Evolutionary conservation across 2,888 invertebrate species (phyloP), one percentile per base, ranked within the genome.

Genomic region (Sinopyrophorus schimmeli): DNA sequence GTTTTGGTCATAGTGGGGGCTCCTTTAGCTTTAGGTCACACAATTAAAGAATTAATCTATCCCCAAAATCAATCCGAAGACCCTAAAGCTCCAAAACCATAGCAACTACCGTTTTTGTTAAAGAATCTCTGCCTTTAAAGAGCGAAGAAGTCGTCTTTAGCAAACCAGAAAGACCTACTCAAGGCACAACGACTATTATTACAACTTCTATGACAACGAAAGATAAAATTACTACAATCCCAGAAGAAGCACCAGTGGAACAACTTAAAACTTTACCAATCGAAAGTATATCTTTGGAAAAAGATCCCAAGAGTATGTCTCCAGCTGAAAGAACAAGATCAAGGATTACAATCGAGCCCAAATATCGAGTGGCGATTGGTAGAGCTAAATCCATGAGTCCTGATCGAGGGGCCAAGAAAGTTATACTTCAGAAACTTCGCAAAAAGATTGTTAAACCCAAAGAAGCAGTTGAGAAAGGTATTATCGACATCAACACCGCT

Each of bases 401-500:
- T 2, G 79, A 82, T 26, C 67, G 78, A 5, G 86, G 86, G 62
- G 80, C 80, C 1, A 87, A 85, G 68, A 81, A 84, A 20, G 80
- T 88, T 3, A 79, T 80, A 1, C 71, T 92, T 32, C 89, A 89
- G 69, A 90, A 89, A 71, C 80, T 92, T 70, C 79, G 89, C 27
- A 88, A 87, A 68, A 83, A 84, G 50, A 82, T 89, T 16, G 74
- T 92, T 0, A 81, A 82, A 59, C 86, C 91, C 0, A 78, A 80
- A 47, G 89, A 91, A 68, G 92, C 93, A 0, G 71, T 88, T 1
- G 82, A 86, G 59, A 84, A 84, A 67, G 88, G 89, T 15, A 76
- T 94, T 28, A 83, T 93, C 47, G 89, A 95, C 68, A 76, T 80
- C 55, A 80, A 81, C 56, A 91, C 92, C 1, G 89, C 86, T 0